Evolutionary conservation across 2,113 vertebrate species (phyloP).

Genomic region (Chionodraco myersi): DNA sequence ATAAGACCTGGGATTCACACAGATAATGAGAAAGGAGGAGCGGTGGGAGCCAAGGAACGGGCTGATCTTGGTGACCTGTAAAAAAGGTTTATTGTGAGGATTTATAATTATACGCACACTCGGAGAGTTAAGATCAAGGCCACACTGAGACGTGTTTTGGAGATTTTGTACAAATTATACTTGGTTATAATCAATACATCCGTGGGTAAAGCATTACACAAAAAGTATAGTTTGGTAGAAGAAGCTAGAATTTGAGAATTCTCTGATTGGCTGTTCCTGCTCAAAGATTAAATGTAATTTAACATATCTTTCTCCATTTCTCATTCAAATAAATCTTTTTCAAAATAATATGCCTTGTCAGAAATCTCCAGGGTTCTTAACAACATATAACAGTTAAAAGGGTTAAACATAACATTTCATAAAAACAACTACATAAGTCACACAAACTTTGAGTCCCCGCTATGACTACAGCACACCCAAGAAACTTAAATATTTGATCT

Average conservation of each 20-base stretch:
- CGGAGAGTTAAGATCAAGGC: background rate
- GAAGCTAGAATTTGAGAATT: background rate
- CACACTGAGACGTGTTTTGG: background rate
- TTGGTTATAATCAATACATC: too few species aligned
- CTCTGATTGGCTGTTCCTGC: background rate
- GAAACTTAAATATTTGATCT: conserved; percentile 10
- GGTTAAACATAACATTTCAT: background rate
- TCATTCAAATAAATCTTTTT: background rate
- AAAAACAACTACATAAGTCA: background rate
- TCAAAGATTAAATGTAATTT: background rate
- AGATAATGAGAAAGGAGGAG: conserved; percentile 36
- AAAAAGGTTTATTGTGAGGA: background rate
- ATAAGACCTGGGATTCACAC: conserved; percentile 69
- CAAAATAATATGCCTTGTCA: too few species aligned
- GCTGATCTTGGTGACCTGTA: background rate
- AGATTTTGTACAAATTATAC: background rate
- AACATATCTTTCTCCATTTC: background rate
- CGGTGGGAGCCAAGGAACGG: background rate
- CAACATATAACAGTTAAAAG: too few species aligned
- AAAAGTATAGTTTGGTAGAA: too few species aligned
- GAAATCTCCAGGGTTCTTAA: background rate
- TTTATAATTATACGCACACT: background rate
- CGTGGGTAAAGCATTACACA: too few species aligned
- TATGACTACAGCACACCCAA: background rate
- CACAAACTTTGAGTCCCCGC: background rate